Evolutionary conservation across 2,888 invertebrate species (phyloP).

Genomic region (Drosophila trichaetosa): DNA sequence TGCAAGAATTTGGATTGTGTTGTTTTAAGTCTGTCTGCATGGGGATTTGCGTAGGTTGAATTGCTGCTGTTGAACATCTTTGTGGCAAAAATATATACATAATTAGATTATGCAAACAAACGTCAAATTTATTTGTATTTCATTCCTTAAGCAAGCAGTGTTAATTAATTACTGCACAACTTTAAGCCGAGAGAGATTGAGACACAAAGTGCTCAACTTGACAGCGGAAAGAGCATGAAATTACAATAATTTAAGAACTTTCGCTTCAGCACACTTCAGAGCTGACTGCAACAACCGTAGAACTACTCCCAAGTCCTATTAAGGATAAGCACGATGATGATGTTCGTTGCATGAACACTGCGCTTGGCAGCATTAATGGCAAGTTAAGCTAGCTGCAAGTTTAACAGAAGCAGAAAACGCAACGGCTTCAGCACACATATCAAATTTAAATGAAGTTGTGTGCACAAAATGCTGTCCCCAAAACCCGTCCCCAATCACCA

Average conservation of each 20-base stretch:
- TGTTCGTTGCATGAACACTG: conserved; percentile 24
- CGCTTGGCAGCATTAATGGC: conserved; percentile 58
- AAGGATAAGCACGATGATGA: conserved; percentile 17
- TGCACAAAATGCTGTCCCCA: conserved; percentile 16
- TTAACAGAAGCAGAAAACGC: conserved; percentile 21
- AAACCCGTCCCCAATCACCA: background rate
- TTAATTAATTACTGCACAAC: conserved; percentile 74
- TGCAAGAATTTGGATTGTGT: conserved; percentile 15
- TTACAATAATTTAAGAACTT: conserved; percentile 75
- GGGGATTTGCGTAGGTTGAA: conserved; percentile 22
- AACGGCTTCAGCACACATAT: conserved; percentile 23
- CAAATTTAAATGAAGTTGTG: conserved; percentile 57
- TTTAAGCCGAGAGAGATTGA: conserved; percentile 40
- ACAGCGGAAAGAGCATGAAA: conserved; percentile 43
- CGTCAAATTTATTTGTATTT: conserved; percentile 77
- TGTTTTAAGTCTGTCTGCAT: conserved; percentile 20
- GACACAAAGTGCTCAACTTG: conserved; percentile 3
- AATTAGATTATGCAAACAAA: conserved; percentile 75
- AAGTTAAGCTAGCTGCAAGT: conserved; percentile 63
- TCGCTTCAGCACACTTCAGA: conserved; percentile 49
- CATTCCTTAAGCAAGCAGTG: conserved; percentile 75
- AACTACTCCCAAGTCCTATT: conserved; percentile 4
- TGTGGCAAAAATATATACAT: conserved; percentile 60
- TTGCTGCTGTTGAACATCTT: conserved; percentile 41
- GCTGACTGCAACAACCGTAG: conserved; percentile 17